Base-by-base conservation (phyloP, 1,140 invertebrate species). In the Anastrepha ludens region DNA sequence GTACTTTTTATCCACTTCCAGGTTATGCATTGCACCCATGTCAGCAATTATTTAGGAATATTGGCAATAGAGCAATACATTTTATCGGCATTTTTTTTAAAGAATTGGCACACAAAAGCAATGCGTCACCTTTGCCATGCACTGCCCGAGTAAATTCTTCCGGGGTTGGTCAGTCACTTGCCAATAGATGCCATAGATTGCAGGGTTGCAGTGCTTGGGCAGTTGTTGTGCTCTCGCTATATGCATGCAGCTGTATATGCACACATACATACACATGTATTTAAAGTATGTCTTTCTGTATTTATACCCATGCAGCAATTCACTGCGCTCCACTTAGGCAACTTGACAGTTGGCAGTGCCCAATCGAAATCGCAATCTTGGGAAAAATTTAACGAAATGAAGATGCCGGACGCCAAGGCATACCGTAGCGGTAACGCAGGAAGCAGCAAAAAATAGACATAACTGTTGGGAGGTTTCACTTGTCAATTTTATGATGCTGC, bases 31-130 rank as follows among this genome's bases (percentile, higher is more conserved):
- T 29, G 29, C 65, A 11, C 13, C 20, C 13, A 50, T 7, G 41
- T 74, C 44, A 81, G 74, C 74, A 81, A 81, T 81, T 81, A 81
- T 81, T 55, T 81, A 55, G n/a, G 29, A 81, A 81, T 81, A 81
- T 81, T 81, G 74, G 47, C 74, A 81, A 55, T 55, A 6, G 17
- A 55, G 41, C 47, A 81, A 55, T 20, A 81, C 47, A 58, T 58
- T 81, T 81, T 20, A 17, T 20, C n/a, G 47, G 7, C 2, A 20
- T 47, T n/a, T 55, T 55, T 29, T 55, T 29, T 81, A 11, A 81
- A 3, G 13, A 81, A 55, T 81, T 81, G 74, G 74, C 74, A 55
- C 47, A 81, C 44, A n/a, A 13, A 81, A 81, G 47, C 74, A 55
- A 81, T 81, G 74, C 74, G 74, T 81, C 74, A 81, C 47, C 17